Percentiles rank a stretch among this genome's conserved stretches.
Evolutionary conservation across 2,888 invertebrate genomes (phyloP).

Genomic region (Arge pagana): DNA sequence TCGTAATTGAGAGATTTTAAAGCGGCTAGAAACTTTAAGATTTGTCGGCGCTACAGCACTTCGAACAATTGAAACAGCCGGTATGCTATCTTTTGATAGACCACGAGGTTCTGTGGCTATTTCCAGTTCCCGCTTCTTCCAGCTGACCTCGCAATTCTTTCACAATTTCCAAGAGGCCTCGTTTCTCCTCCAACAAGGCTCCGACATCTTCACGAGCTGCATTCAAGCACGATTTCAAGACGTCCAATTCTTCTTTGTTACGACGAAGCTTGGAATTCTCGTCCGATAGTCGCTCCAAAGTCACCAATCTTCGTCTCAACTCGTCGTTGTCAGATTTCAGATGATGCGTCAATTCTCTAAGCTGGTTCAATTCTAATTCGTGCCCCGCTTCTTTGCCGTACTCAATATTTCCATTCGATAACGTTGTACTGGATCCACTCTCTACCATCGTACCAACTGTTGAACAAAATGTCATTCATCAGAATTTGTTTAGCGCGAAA

Average conservation of each 20-base stretch:
- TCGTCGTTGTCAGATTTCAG: conserved; percentile 69
- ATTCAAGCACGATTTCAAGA: conserved; percentile 65
- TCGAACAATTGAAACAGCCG: conserved; percentile 72
- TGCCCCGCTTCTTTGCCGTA: conserved; percentile 48
- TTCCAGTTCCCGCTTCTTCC: conserved; percentile 52
- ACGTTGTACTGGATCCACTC: conserved; percentile 30
- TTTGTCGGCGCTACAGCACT: conserved; percentile 67
- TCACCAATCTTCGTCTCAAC: conserved; percentile 64
- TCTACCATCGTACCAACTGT: conserved; percentile 39
- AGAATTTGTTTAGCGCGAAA: neutral
- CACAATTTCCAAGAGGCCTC: conserved; percentile 72
- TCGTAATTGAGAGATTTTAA: too few relatives aligned
- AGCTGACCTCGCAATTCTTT: conserved; percentile 67
- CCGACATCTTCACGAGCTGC: conserved; percentile 78
- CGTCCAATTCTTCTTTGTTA: conserved; percentile 65
- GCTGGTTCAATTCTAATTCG: conserved; percentile 59
- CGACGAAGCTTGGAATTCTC: conserved; percentile 63
- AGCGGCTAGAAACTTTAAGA: conserved; percentile 37
- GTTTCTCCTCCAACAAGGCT: conserved; percentile 74
- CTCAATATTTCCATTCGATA: conserved; percentile 35
- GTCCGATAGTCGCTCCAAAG: conserved; percentile 65
- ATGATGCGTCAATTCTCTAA: conserved; percentile 62
- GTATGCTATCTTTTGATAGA: conserved; percentile 70
- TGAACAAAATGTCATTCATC: too few relatives aligned
- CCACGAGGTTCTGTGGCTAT: conserved; percentile 54